Evolutionary conservation across 1,140 invertebrate species (phyloP), one percentile per base, ranked within the genome.

Genomic region (Micrasema minimum): DNA sequence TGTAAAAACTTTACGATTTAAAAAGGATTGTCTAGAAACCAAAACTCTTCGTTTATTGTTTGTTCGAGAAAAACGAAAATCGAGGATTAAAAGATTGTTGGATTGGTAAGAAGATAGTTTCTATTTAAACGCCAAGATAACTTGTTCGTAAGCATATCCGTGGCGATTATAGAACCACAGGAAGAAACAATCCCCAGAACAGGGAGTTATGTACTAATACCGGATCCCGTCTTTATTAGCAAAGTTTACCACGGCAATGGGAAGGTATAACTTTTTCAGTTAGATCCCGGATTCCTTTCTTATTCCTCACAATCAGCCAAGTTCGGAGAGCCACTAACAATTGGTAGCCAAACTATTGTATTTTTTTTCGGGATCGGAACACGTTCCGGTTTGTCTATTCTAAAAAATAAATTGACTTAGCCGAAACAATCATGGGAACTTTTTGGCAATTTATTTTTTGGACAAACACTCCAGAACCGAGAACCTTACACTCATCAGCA

Each of bases 401-500:
- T 38, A 59, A 59, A 59, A 59, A 64, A 64, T 64, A 64, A 64
- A 64, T 46, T 64, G 59, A 64, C 43, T 64, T 64, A 64, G 41
- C 59, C 18, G 59, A 46, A 46, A 46, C 43, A 64, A 64, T 64
- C 59, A 64, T 38, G n/a, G 22, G 14, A 64, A 64, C 22, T 62
- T 64, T 64, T 64, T 31, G 55, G 55, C 55, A 59, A 59, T 38
- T 59, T 22, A 11, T 22, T 38, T 59, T 59, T 59, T 41, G 37
- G 7, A n/a, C 55, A 12, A 59, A 41, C 37, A 41, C 37, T 22
- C 37, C 12, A 31, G 31, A 41, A 59, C 14, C n/a, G n/a, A n/a
- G n/a, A 59, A 41, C 35, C 55, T 59, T 14, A 16, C 37, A 20
- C 2, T 59, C 10, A 41, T 59, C 55, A 59, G 37, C 35, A 41